Evolutionary conservation across 1,140 invertebrate genomes (phyloP).

Genomic region (Coptotermes formosanus): DNA sequence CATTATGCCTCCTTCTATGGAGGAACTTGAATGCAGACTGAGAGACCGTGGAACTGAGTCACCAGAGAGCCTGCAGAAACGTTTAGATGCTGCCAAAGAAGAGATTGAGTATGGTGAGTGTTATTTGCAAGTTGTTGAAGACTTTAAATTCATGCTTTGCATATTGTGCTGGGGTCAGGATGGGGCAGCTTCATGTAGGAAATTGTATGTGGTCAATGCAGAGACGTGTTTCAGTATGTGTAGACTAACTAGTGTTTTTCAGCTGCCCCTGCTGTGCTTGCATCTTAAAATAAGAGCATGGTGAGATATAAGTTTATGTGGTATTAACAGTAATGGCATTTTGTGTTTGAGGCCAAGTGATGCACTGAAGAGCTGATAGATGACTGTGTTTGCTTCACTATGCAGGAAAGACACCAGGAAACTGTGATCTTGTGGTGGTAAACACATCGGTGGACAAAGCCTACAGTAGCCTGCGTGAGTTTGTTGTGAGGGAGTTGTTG

Average conservation of each 20-base stretch:
- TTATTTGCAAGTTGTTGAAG: background rate
- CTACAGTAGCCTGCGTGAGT: slow-evolving; percentile 75
- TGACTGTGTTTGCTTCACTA: slow-evolving; percentile 36
- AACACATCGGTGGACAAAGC: slow-evolving; percentile 90
- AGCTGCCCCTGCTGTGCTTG: background rate
- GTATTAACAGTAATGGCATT: background rate
- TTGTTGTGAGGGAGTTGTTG: slow-evolving; percentile 60
- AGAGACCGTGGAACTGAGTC: slow-evolving; percentile 82
- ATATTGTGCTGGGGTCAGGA: too few relatives aligned
- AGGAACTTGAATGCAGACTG: slow-evolving; percentile 76
- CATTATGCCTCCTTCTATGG: slow-evolving; percentile 87
- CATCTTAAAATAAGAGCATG: background rate
- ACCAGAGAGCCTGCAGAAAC: slow-evolving; percentile 74
- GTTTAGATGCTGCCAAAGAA: slow-evolving; percentile 68
- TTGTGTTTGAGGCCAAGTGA: background rate
- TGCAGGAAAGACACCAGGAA: slow-evolving; percentile 67
- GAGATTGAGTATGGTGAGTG: slow-evolving; percentile 82
- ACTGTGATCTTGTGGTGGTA: slow-evolving; percentile 89
- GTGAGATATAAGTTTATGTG: background rate
- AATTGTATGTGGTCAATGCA: too few relatives aligned
- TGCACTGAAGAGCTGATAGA: background rate
- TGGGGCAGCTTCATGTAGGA: too few relatives aligned
- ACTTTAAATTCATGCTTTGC: too few relatives aligned
- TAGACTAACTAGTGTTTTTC: background rate
- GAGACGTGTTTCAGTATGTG: background rate